Percentiles rank a stretch among this genome's conserved stretches.
phyloP scores from a whole-genome alignment of 2,113 vertebrate species.

The Pteruthius melanotis region DNA sequence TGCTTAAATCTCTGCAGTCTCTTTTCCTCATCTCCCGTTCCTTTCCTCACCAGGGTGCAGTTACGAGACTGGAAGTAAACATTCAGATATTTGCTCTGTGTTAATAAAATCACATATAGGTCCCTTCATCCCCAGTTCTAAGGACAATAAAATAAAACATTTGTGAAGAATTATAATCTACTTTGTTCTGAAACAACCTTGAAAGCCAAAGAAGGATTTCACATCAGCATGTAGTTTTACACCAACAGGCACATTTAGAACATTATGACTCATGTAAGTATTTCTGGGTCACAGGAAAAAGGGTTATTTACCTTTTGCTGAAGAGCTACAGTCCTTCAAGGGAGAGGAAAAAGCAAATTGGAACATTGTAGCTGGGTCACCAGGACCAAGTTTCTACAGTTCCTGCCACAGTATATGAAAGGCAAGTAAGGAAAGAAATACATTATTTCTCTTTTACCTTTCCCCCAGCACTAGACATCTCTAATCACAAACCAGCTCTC shows the following conservation, averaged over 20 bases:
- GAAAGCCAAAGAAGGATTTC: slow-evolving; percentile 40
- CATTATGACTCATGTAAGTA: slow-evolving; percentile 52
- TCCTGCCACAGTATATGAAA: background rate
- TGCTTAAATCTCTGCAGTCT: slow-evolving; percentile 10
- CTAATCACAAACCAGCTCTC: background rate
- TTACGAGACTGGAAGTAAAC: slow-evolving; percentile 26
- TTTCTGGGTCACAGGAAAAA: slow-evolving; percentile 62
- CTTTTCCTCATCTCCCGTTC: background rate
- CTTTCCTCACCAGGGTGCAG: background rate
- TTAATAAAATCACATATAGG: slow-evolving; percentile 4
- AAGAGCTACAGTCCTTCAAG: slow-evolving; percentile 20
- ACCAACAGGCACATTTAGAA: slow-evolving; percentile 60
- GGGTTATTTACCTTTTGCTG: slow-evolving; percentile 62
- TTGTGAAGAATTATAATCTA: slow-evolving; percentile 27
- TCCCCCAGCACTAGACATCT: background rate
- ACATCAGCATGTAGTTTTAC: slow-evolving; percentile 41
- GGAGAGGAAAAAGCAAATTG: background rate
- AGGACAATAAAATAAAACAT: slow-evolving; percentile 28
- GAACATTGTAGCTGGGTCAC: slow-evolving; percentile 19
- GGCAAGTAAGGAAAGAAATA: background rate
- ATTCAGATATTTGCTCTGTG: slow-evolving; percentile 11
- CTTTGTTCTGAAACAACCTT: slow-evolving; percentile 49
- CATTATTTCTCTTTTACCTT: background rate
- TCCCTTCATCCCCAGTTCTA: background rate
- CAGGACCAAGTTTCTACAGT: background rate